Conservation (phyloP, 2,797 vertebrate genomes). For the Darevskia mixta region DNA sequence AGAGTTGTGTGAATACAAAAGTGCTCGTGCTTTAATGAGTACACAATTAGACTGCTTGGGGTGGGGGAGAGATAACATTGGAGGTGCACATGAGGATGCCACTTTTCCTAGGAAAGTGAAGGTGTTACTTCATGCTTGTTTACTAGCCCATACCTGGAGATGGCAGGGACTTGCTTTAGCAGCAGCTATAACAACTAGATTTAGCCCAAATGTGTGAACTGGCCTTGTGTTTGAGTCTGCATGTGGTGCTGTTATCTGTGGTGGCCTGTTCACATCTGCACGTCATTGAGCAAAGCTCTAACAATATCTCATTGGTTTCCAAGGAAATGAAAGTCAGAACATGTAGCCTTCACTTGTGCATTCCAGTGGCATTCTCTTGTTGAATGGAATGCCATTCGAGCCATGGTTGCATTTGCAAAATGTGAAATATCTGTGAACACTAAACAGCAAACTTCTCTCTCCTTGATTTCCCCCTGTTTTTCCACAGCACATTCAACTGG, state of each 20-base stretch:
- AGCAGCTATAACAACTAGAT: neutral
- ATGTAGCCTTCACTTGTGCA: neutral
- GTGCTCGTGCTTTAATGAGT: too few relatives aligned
- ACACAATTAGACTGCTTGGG: too few relatives aligned
- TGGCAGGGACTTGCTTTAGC: too few relatives aligned
- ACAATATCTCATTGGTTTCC: neutral
- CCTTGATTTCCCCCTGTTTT: slow-evolving; percentile 49
- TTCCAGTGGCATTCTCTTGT: neutral
- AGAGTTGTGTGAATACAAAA: too few relatives aligned
- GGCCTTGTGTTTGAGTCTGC: neutral
- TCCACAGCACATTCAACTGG: slow-evolving; percentile 94
- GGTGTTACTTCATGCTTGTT: too few relatives aligned
- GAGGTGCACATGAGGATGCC: neutral
- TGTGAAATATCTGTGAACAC: slow-evolving; percentile 8
- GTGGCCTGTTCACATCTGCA: neutral
- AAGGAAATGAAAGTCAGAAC: neutral
- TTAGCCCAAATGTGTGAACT: neutral
- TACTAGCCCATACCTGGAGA: too few relatives aligned
- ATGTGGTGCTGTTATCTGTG: neutral
- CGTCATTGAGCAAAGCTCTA: neutral
- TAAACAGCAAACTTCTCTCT: slow-evolving; percentile 22
- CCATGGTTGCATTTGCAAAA: slow-evolving; percentile 26
- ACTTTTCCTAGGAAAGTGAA: neutral
- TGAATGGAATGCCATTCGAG: rapidly evolving
- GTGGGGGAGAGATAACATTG: too few relatives aligned